These are phyloP conservation scores for Lochmaea crataegi DNA, from an alignment of 2,888 invertebrate species.

Conservation along the genomic window DNA sequence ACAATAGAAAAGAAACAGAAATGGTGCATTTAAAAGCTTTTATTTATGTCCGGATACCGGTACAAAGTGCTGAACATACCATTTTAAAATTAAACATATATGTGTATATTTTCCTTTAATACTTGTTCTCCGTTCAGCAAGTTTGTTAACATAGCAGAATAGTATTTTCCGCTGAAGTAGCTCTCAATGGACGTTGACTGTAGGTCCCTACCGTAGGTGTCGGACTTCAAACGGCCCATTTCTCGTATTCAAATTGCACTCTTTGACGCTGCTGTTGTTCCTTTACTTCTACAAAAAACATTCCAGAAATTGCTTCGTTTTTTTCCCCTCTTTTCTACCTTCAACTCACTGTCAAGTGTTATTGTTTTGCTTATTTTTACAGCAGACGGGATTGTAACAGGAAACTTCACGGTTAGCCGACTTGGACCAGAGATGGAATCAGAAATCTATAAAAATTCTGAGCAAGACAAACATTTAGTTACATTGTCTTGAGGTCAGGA, in stretches of 20 bases:
- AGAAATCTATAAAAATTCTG: not conserved
- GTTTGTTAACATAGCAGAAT: constrained; percentile 35
- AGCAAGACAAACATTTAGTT: too few relatives aligned
- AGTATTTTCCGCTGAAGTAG: constrained; percentile 37
- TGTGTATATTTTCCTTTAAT: not conserved
- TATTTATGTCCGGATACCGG: too few relatives aligned
- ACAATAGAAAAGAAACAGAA: too few relatives aligned
- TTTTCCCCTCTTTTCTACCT: constrained; percentile 7
- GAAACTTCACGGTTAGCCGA: not conserved
- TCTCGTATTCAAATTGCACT: constrained; percentile 34
- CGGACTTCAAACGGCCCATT: constrained; percentile 42
- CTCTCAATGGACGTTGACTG: constrained; percentile 37
- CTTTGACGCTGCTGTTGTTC: constrained; percentile 19
- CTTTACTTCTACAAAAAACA: constrained; percentile 27
- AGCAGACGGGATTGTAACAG: not conserved
- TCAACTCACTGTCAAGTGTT: constrained; percentile 23
- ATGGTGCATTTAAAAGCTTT: too few relatives aligned
- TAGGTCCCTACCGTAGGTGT: constrained; percentile 31
- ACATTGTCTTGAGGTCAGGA: too few relatives aligned
- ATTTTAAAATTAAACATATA: not conserved
- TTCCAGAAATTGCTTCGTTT: constrained; percentile 18
- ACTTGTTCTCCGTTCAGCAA: not conserved
- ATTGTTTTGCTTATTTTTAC: constrained; percentile 28
- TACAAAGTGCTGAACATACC: not conserved
- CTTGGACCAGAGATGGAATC: not conserved